phyloP scores from a whole-genome alignment of 2,797 vertebrate genomes.

The Myiothlypis coronata region DNA sequence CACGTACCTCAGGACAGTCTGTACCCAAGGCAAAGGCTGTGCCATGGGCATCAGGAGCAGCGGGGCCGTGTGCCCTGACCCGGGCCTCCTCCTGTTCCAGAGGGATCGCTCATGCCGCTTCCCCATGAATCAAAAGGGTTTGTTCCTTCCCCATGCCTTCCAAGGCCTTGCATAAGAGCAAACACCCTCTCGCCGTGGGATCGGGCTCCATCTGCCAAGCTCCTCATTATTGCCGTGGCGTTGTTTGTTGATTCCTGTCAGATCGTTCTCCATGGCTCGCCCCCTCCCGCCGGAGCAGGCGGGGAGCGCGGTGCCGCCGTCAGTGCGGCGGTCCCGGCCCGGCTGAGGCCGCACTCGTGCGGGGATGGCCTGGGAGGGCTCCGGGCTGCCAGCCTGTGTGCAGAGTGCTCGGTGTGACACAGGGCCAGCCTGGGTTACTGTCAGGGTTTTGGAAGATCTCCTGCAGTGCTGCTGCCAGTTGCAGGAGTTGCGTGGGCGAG shows the following conservation, averaged over 20 bases:
- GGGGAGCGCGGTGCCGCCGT: neutral
- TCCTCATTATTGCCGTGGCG: neutral
- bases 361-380: neutral
- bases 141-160: neutral
- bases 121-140: neutral
- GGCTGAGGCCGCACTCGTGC: fast-evolving
- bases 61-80: neutral
- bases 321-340: neutral
- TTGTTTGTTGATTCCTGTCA: neutral
- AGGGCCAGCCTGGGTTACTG: neutral
- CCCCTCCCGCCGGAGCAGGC: neutral
- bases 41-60: neutral
- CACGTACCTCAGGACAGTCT: neutral
- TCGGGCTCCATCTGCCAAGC: neutral
- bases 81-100: neutral
- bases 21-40: neutral
- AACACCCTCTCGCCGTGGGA: neutral
- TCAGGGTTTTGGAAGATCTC: neutral
- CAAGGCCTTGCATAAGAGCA: neutral
- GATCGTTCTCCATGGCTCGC: neutral
- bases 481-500: neutral
- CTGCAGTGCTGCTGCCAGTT: neutral
- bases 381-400: neutral
- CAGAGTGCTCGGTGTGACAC: neutral
- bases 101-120: neutral